Percentiles rank a stretch among this genome's conserved stretches.
phyloP scores from a whole-genome alignment of 2,888 invertebrate genomes.

The Chymomyza fuscimana region DNA sequence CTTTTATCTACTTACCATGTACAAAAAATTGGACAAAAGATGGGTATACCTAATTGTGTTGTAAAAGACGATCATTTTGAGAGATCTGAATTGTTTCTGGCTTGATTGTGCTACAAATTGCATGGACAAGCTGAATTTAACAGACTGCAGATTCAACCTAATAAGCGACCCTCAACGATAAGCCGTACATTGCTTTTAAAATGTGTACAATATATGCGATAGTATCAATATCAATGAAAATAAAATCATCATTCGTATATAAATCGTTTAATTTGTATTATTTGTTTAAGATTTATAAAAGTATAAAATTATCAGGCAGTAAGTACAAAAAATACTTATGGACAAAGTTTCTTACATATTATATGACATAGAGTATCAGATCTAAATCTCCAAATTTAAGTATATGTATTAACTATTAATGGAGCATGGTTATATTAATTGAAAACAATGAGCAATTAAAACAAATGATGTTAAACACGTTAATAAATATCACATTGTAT shows the following conservation, averaged over 20 bases:
- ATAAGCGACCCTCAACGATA: constrained; percentile 36
- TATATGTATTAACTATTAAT: background rate
- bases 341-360: constrained; percentile 8
- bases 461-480: constrained; percentile 47
- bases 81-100: constrained; percentile 21
- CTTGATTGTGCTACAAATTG: constrained; percentile 21
- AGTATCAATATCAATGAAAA: background rate
- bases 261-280: background rate
- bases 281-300: background rate
- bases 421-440: background rate
- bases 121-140: background rate
- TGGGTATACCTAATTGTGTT: constrained; percentile 68
- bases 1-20: constrained; percentile 58
- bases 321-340: constrained; percentile 62
- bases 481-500: constrained; percentile 71
- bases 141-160: constrained; percentile 12
- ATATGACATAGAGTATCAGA: background rate
- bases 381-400: background rate
- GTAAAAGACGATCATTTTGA: constrained; percentile 66
- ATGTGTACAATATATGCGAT: background rate
- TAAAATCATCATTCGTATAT: background rate
- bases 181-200: constrained; percentile 27
- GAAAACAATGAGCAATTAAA: constrained; percentile 1
- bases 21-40: constrained; percentile 66
- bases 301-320: background rate